These are phyloP conservation scores for Eupithecia dodoneata DNA, from an alignment of 2,888 invertebrate genomes.

Conservation along the genomic window DNA sequence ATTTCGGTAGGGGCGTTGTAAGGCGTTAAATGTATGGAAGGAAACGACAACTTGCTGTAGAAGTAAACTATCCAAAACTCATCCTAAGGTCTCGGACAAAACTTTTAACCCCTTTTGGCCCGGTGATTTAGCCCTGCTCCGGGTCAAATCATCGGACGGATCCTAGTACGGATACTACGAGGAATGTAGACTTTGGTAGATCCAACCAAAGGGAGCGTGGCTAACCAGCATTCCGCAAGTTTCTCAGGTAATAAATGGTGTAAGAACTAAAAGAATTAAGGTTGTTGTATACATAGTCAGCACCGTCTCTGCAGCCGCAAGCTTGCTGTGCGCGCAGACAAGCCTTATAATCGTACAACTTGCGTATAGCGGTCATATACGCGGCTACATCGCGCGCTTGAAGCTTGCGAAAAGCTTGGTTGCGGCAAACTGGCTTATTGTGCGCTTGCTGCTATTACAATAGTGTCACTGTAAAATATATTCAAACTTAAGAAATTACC, in stretches of 20 bases:
- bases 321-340: background rate
- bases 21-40: too few species aligned
- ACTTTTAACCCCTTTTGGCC: background rate
- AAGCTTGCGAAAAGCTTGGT: background rate
- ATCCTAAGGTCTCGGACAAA: background rate
- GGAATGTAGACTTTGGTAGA: background rate
- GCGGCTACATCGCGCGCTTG: too few species aligned
- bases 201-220: background rate
- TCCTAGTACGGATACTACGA: background rate
- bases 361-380: background rate
- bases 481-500: background rate
- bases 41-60: too few species aligned
- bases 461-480: background rate
- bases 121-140: background rate
- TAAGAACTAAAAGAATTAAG: background rate
- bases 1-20: too few species aligned
- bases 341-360: background rate
- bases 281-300: background rate
- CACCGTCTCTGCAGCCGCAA: background rate
- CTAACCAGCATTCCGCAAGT: background rate
- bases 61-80: background rate
- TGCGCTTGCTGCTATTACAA: too few species aligned
- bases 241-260: slow-evolving; percentile 8
- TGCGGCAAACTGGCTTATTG: background rate
- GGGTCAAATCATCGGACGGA: background rate